A percentile compares a stretch with the other conserved stretches of the same genome.
phyloP scores from a whole-genome alignment of 1,140 invertebrate species.

The Sycophila sp. region DNA sequence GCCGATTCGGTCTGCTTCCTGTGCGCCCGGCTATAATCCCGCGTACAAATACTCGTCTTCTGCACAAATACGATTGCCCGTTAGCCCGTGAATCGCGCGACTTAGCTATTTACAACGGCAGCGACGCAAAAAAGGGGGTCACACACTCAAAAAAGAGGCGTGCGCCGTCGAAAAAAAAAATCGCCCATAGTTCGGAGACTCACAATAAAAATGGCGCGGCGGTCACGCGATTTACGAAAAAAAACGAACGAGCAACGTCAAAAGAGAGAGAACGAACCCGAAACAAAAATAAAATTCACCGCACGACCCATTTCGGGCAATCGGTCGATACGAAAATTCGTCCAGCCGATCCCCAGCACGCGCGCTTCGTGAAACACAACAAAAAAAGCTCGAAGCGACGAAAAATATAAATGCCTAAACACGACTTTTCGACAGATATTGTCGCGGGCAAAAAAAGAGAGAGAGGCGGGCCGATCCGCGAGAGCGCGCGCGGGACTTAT shows the following conservation, averaged over 20 bases:
- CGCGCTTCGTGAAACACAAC: not conserved
- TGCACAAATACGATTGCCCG: no score
- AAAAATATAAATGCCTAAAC: slow-evolving; percentile 12
- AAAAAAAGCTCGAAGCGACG: not conserved
- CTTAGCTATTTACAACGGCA: slow-evolving; percentile 1
- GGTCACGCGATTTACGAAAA: not conserved
- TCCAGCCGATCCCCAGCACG: not conserved
- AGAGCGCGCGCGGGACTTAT: slow-evolving; percentile 12
- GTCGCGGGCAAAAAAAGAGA: not conserved
- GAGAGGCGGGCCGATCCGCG: not conserved
- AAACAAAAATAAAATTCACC: slow-evolving; percentile 17
- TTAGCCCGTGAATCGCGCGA: not conserved
- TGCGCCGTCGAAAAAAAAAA: no score
- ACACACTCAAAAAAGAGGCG: not conserved
- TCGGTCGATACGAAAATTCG: slow-evolving; percentile 12
- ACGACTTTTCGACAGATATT: not conserved
- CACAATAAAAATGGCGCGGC: slow-evolving; percentile 1
- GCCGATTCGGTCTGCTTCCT: no score
- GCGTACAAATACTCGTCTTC: no score
- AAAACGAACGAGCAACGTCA: no score
- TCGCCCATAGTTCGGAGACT: no score
- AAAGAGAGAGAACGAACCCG: no score
- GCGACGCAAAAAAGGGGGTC: slow-evolving; percentile 9
- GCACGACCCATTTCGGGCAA: slow-evolving; percentile 18
- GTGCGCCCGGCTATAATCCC: no score